Evolutionary conservation across 2,113 vertebrate genomes (phyloP).

Genomic region (Spea multiplicata): DNA sequence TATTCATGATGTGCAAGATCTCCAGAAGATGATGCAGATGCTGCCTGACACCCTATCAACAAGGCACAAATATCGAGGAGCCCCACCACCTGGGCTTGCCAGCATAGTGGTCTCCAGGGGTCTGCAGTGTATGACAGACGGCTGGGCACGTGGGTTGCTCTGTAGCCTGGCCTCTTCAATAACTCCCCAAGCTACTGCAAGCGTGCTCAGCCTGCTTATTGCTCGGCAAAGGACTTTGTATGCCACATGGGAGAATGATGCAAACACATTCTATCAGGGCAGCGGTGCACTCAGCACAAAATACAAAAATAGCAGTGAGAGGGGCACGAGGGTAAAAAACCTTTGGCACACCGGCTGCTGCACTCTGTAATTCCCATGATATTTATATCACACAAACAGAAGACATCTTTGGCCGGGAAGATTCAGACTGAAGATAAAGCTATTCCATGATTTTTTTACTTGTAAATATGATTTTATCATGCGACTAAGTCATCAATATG

Average conservation of each 20-base stretch:
- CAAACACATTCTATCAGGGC: background rate
- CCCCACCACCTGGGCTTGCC: background rate
- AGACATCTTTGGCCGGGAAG: too few relatives aligned
- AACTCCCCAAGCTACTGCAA: slow-evolving; percentile 10
- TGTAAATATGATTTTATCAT: too few relatives aligned
- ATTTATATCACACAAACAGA: too few relatives aligned
- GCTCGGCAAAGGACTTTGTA: slow-evolving; percentile 4
- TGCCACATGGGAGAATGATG: background rate
- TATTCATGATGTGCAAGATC: too few relatives aligned
- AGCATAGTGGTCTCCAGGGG: slow-evolving; percentile 4
- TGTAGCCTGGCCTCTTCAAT: slow-evolving; percentile 9
- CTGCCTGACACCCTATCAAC: too few relatives aligned
- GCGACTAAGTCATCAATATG: too few relatives aligned
- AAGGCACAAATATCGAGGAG: background rate
- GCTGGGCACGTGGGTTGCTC: slow-evolving; percentile 11
- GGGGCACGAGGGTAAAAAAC: background rate
- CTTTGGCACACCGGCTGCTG: background rate
- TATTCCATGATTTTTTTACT: too few relatives aligned
- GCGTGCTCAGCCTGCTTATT: slow-evolving; percentile 10
- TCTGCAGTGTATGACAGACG: slow-evolving; percentile 21
- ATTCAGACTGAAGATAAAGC: too few relatives aligned
- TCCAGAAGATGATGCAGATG: too few relatives aligned
- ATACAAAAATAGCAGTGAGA: too few relatives aligned
- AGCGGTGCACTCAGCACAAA: background rate
- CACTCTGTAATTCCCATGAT: too few relatives aligned